phyloP scores from a whole-genome alignment of 2,113 vertebrate genomes.

The Hipposideros armiger region DNA sequence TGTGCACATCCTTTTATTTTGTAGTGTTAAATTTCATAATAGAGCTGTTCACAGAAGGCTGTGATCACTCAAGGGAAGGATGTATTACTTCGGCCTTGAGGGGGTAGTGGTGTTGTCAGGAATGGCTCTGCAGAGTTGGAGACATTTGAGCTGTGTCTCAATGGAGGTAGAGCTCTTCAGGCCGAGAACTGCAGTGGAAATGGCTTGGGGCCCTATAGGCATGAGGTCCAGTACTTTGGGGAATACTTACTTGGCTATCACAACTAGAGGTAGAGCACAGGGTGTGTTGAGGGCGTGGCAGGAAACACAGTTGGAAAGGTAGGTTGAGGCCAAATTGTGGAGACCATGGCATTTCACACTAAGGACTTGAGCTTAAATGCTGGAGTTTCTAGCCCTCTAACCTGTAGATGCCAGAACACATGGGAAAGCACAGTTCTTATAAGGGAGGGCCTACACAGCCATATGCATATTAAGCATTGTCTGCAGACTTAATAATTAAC shows the following conservation, averaged over 20 bases:
- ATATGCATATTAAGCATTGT: too few relatives aligned
- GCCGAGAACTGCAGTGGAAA: neutral
- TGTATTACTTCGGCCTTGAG: neutral
- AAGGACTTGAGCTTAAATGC: neutral
- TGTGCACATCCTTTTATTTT: neutral
- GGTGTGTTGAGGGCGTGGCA: neutral
- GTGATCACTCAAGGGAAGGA: neutral
- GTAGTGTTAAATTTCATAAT: neutral
- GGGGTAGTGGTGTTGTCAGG: too few relatives aligned
- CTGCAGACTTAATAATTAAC: neutral
- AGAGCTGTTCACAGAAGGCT: neutral
- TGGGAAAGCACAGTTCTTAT: neutral
- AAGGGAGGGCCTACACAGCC: neutral
- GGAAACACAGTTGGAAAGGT: neutral
- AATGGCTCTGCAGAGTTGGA: neutral
- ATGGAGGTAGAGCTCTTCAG: neutral
- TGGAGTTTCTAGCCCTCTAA: neutral
- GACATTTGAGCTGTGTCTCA: neutral
- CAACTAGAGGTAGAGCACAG: neutral
- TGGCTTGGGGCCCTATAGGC: neutral
- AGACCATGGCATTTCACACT: neutral
- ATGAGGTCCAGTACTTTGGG: neutral
- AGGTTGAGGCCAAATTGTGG: neutral
- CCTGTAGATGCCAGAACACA: neutral
- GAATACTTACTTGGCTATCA: neutral